phyloP scores from a whole-genome alignment of 2,113 vertebrate species.

The Paralichthys olivaceus region DNA sequence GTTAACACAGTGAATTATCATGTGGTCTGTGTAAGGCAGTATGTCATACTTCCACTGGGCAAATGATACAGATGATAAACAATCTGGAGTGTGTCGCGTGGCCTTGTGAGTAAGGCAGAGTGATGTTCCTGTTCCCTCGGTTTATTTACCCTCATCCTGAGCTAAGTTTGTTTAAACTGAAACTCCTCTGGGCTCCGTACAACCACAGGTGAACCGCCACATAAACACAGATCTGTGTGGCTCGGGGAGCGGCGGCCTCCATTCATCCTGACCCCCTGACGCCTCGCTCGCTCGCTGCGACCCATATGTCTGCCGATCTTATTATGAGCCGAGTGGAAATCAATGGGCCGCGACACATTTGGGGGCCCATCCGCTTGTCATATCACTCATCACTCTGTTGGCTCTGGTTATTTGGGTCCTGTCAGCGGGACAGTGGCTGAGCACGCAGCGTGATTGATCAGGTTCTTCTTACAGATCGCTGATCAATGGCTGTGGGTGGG shows the following conservation, averaged over 20 bases:
- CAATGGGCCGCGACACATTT: constrained; percentile 96
- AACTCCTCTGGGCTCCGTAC: constrained; percentile 39
- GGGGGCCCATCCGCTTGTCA: constrained; percentile 91
- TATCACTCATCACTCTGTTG: constrained; percentile 98
- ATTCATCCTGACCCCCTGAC: constrained; percentile 77
- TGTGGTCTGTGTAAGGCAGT: constrained; percentile 62
- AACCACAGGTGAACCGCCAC: constrained; percentile 55
- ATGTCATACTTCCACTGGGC: constrained; percentile 69
- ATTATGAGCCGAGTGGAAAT: constrained; percentile 97
- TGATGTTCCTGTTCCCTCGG: constrained; percentile 4
- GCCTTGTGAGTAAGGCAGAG: constrained; percentile 53
- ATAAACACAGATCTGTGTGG: constrained; percentile 67
- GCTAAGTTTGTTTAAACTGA: constrained; percentile 55
- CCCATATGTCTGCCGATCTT: constrained; percentile 95
- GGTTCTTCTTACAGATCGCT: constrained; percentile 87
- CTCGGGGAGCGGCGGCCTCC: constrained; percentile 53
- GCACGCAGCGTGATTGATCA: constrained; percentile 89
- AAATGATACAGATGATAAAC: constrained; percentile 71
- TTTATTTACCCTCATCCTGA: constrained; percentile 48
- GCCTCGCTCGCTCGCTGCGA: constrained; percentile 59
- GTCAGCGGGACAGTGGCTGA: constrained; percentile 90
- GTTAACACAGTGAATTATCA: constrained; percentile 74
- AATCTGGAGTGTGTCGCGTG: constrained; percentile 51
- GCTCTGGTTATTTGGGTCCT: constrained; percentile 88
- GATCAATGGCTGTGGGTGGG: constrained; percentile 89